Percentiles rank a stretch among this genome's conserved stretches.
Evolutionary conservation across 35 echinoderm and acorn worm genomes (phyloP).

Genomic region (Apostichopus parvimensis): DNA sequence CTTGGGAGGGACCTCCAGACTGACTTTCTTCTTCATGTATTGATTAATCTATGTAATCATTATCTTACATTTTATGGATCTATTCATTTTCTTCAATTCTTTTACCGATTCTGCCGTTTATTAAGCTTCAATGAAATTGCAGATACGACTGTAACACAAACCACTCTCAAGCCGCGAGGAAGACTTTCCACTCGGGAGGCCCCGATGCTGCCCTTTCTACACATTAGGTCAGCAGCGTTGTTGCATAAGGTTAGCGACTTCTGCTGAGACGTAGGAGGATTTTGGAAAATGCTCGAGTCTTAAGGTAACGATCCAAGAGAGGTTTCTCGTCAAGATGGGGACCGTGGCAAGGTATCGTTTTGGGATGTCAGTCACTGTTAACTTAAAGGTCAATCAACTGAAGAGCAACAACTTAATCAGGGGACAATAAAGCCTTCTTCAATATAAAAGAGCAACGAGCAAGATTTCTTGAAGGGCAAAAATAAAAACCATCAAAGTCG

Average conservation of each 20-base stretch:
- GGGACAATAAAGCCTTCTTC: background rate
- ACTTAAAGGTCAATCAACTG: background rate
- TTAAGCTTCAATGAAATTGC: no score
- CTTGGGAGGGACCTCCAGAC: no score
- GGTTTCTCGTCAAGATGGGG: background rate
- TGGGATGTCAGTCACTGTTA: background rate
- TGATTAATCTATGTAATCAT: no score
- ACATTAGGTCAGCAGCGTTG: background rate
- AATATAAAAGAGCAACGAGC: background rate
- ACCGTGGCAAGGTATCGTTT: background rate
- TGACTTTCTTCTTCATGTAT: no score
- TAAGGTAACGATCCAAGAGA: background rate
- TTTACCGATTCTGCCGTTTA: no score
- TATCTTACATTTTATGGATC: no score
- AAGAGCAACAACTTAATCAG: background rate
- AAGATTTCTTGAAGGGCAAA: no score
- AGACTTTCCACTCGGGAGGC: constrained; percentile 7
- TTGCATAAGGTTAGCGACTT: background rate
- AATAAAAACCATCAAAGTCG: no score
- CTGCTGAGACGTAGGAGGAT: background rate
- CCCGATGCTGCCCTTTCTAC: background rate
- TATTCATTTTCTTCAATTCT: no score
- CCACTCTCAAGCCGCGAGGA: background rate
- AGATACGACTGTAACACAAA: background rate
- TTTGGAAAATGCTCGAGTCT: background rate